Base-by-base conservation (phyloP, 92 coral and sea anemone species). In the Blastomussa wellsi region DNA sequence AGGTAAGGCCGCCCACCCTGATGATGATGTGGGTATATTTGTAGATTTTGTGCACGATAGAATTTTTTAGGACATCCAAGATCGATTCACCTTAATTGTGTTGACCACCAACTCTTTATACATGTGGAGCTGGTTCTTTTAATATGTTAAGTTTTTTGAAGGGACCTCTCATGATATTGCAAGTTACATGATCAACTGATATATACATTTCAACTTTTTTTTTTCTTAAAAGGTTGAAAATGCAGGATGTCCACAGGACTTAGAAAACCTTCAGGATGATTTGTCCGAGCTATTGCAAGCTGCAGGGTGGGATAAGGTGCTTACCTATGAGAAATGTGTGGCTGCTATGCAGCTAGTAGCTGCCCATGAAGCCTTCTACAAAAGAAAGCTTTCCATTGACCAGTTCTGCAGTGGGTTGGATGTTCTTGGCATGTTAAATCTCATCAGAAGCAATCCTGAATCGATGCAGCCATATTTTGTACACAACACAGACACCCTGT, bases 361-460 rank as follows among this genome's bases (percentile, higher is more conserved):
- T 38, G 78, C 78, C 49, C 78, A 73, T 73, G 78, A 73, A 73
- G 78, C 78, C 55, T 73, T 73, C 55, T 73, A 73, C 78, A 73
- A 73, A 47, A 39, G 78, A 73, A 73, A 73, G 78, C 78, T 73
- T 39, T 73, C 78, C 78, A 73, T 73, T 73, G 78, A 73, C 78
- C 78, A 73, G 78, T 73, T 73, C 78, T 73, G 78, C 78, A 73
- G 36, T 39, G 78, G 78, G 49, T 47, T 73, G 78, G 78, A 73
- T 73, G 55, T 47, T 47, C 53, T 73, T 73, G 78, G 78, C 55
- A 26, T 73, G 32, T 47, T 73, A 47, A 39, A 73, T 73, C 78
- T 73, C 38, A 73, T 73, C 78, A 73, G 78, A 73, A 73, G 78
- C 78, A 35, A 73, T 47, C 26, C 78, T 39, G 53, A 73, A 39